Conservation (phyloP, 30 jellyfish, hydroid and myxozoan genomes). For the Catostylus mosaicus region DNA sequence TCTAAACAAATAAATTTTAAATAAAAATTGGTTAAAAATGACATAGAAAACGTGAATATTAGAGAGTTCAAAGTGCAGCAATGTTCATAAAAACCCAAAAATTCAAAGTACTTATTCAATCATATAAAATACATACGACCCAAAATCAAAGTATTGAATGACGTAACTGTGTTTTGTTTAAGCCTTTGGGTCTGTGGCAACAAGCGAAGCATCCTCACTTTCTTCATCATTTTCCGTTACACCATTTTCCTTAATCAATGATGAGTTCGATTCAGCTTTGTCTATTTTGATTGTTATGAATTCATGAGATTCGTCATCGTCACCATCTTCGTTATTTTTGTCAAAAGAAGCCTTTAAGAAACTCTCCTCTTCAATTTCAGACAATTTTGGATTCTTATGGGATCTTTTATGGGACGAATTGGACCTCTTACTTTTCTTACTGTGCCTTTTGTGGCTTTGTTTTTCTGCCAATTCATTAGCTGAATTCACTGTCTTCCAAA, state of each 20-base stretch:
- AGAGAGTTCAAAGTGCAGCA: too few relatives aligned
- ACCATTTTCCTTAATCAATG: neutral
- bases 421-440: slow-evolving; percentile 1
- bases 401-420: neutral
- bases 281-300: slow-evolving; percentile 64
- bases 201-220: too few relatives aligned
- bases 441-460: slow-evolving; percentile 17
- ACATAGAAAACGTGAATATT: too few relatives aligned
- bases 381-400: slow-evolving; percentile 38
- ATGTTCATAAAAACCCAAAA: too few relatives aligned
- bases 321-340: slow-evolving; percentile 43
- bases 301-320: slow-evolving; percentile 49
- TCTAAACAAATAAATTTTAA: too few relatives aligned
- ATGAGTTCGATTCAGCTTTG: slow-evolving; percentile 16
- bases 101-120: too few relatives aligned
- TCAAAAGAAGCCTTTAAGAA: slow-evolving; percentile 13
- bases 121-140: too few relatives aligned
- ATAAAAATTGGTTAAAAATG: too few relatives aligned
- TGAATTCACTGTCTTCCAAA: slow-evolving; percentile 74
- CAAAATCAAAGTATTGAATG: too few relatives aligned
- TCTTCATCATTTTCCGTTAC: neutral
- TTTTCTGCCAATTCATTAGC: slow-evolving; percentile 60
- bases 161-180: too few relatives aligned
- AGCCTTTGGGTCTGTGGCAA: too few relatives aligned
- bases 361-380: slow-evolving; percentile 72